phyloP scores from a whole-genome alignment of 2,888 invertebrate species.

The Conomelus anceps region DNA sequence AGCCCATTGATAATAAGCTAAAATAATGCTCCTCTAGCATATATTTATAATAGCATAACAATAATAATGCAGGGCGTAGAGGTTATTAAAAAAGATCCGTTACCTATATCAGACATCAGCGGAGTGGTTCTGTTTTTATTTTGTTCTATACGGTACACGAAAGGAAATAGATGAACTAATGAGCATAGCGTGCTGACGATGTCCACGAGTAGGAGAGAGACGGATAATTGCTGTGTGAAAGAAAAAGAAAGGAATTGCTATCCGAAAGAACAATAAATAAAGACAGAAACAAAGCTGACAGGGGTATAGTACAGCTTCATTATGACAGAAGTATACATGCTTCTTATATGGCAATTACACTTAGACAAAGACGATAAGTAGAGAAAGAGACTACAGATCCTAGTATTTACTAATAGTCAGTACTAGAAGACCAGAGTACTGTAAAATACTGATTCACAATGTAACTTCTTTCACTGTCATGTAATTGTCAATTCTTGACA shows the following conservation, averaged over 20 bases:
- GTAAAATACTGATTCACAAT: no score
- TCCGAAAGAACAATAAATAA: background rate
- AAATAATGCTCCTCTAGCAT: no score
- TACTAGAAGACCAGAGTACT: no score
- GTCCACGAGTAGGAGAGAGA: background rate
- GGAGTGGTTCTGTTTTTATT: background rate
- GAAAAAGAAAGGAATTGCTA: no score
- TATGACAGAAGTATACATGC: background rate
- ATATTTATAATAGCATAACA: no score
- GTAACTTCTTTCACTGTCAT: no score
- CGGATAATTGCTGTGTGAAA: background rate
- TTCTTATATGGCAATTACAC: background rate
- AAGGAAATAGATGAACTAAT: background rate
- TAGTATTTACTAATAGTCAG: no score
- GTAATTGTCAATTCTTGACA: no score
- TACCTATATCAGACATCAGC: background rate
- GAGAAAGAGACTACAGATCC: no score
- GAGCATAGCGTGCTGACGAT: background rate
- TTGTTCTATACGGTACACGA: background rate
- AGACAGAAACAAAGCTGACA: background rate
- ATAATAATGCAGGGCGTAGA: background rate
- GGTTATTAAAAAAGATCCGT: background rate
- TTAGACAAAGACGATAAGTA: no score
- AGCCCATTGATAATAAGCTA: no score
- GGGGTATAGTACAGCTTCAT: background rate